Conservation (phyloP, 2,888 invertebrate species). For the Agonopterix arenella region DNA sequence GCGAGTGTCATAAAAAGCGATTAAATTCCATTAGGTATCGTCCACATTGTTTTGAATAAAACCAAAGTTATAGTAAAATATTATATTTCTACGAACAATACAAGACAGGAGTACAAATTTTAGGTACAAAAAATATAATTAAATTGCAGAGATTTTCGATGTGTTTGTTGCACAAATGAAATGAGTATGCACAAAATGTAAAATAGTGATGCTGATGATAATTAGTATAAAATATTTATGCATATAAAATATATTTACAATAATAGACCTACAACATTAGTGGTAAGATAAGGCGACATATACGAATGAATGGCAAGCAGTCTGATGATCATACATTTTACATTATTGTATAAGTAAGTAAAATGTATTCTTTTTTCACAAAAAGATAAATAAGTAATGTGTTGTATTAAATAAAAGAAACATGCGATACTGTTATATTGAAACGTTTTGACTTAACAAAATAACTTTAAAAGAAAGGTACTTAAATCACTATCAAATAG, state of each 20-base stretch:
- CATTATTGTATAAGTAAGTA: background rate
- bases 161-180: conserved; percentile 11
- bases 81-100: conserved; percentile 18
- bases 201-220: conserved; percentile 5
- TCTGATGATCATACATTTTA: background rate
- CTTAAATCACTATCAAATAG: too few relatives aligned
- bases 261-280: conserved; percentile 20
- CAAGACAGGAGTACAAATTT: conserved; percentile 16
- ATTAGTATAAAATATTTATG: conserved; percentile 17
- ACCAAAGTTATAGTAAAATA: background rate
- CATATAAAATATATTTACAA: conserved; percentile 21
- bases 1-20: too few relatives aligned
- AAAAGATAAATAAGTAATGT: background rate
- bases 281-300: conserved; percentile 45
- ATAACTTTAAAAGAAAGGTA: too few relatives aligned
- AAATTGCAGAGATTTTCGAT: conserved; percentile 10
- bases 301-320: conserved; percentile 27
- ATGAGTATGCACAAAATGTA: background rate
- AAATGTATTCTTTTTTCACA: background rate
- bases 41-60: background rate
- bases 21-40: too few relatives aligned
- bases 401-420: background rate
- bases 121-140: conserved; percentile 12
- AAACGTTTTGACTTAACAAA: too few relatives aligned
- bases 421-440: background rate